Evolutionary conservation across 2,797 vertebrate genomes (phyloP).

Genomic region (Hybognathus amarus): DNA sequence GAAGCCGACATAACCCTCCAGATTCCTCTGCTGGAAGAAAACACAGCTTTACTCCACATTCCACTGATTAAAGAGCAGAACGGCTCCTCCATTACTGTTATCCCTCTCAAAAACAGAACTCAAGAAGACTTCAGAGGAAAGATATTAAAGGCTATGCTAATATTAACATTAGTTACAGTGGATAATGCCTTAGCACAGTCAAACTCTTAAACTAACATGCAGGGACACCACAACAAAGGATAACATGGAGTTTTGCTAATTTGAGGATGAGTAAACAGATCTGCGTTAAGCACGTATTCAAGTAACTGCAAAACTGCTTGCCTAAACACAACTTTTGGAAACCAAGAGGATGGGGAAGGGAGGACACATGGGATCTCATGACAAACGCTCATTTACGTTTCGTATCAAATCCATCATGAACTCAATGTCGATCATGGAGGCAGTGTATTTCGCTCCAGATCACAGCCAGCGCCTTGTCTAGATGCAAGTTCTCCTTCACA

Average conservation of each 20-base stretch:
- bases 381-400: slow-evolving; percentile 59
- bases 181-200: background rate
- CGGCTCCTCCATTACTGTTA: slow-evolving; percentile 31
- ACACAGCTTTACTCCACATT: slow-evolving; percentile 58
- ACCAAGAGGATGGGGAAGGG: background rate
- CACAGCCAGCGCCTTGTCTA: slow-evolving; percentile 51
- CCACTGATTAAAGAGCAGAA: slow-evolving; percentile 41
- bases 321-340: background rate
- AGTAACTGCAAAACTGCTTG: background rate
- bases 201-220: background rate
- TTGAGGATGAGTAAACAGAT: slow-evolving; percentile 6
- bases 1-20: slow-evolving; percentile 83
- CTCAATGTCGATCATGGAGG: slow-evolving; percentile 60
- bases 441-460: slow-evolving; percentile 63
- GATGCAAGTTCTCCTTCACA: slow-evolving; percentile 33
- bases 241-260: slow-evolving; percentile 4
- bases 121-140: slow-evolving; percentile 12
- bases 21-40: slow-evolving; percentile 78
- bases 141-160: slow-evolving; percentile 29
- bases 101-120: slow-evolving; percentile 31
- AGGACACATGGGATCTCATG: background rate
- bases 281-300: background rate
- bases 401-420: slow-evolving; percentile 62
- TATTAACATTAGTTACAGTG: slow-evolving; percentile 25
- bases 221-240: background rate